A percentile compares a stretch with the other conserved stretches of the same genome.
These are phyloP conservation scores for Chaenocephalus aceratus DNA, from an alignment of 2,113 vertebrate genomes.

Conservation along the genomic window DNA sequence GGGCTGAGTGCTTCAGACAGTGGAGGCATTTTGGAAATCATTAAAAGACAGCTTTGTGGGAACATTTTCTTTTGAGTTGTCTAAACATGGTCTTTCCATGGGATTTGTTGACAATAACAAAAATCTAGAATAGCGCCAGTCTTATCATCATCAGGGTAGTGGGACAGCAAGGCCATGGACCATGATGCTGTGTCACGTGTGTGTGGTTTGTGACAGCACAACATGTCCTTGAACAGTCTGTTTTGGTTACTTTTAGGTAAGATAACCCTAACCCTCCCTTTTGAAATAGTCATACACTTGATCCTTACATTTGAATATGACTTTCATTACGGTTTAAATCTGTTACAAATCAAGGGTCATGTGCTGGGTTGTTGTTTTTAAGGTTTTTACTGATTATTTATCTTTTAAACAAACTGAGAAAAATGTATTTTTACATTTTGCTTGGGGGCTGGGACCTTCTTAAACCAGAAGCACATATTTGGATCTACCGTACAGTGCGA, in stretches of 20 bases:
- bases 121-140: slow-evolving; percentile 15
- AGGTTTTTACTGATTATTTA: neutral
- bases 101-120: slow-evolving; percentile 18
- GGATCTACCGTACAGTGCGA: neutral
- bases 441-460: neutral
- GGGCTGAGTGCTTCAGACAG: neutral
- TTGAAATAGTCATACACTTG: neutral
- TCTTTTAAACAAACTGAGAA: neutral
- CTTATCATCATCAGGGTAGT: neutral
- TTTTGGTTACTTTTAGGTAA: neutral
- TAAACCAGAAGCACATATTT: neutral
- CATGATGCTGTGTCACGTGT: neutral
- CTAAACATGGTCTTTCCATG: slow-evolving; percentile 13
- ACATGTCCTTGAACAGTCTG: neutral
- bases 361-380: neutral
- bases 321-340: neutral
- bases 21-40: neutral
- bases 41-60: neutral
- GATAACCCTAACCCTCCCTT: neutral
- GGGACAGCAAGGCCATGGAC: neutral
- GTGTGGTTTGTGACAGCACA: slow-evolving; percentile 1
- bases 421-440: neutral
- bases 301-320: neutral
- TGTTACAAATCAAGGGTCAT: neutral
- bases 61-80: neutral